Conservation (phyloP, 2,113 vertebrate species). For the Physeter macrocephalus region DNA sequence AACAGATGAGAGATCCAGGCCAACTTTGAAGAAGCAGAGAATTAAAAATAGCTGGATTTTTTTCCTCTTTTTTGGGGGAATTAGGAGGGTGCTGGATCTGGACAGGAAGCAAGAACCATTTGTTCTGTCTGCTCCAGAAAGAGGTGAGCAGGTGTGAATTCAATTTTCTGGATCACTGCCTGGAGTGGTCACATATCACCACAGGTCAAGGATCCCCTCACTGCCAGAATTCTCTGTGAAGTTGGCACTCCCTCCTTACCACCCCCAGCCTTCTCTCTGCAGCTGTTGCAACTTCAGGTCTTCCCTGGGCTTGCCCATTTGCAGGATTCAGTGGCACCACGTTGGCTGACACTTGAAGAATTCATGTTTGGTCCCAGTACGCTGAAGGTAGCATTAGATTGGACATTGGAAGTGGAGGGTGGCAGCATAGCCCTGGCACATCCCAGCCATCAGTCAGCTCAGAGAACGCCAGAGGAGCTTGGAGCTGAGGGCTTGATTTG, state of each 20-base stretch:
- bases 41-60: slow-evolving; percentile 35
- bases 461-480: background rate
- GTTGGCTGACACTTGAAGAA: background rate
- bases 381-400: background rate
- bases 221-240: background rate
- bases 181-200: background rate
- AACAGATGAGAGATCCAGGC: slow-evolving; percentile 22
- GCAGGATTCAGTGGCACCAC: background rate
- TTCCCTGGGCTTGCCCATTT: background rate
- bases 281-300: background rate
- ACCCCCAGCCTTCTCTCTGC: background rate
- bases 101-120: slow-evolving; percentile 25
- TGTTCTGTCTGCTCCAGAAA: background rate
- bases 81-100: background rate
- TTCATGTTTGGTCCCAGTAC: background rate
- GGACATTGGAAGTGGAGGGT: background rate
- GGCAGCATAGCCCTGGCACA: background rate
- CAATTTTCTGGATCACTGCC: slow-evolving; percentile 17
- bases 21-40: slow-evolving; percentile 1
- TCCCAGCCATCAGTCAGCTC: background rate
- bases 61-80: background rate
- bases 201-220: background rate
- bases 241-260: background rate
- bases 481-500: background rate
- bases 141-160: background rate